A percentile compares a stretch with the other conserved stretches of the same genome.
phyloP scores from a whole-genome alignment of 2,113 vertebrate genomes.

The Crotalus viridis region DNA sequence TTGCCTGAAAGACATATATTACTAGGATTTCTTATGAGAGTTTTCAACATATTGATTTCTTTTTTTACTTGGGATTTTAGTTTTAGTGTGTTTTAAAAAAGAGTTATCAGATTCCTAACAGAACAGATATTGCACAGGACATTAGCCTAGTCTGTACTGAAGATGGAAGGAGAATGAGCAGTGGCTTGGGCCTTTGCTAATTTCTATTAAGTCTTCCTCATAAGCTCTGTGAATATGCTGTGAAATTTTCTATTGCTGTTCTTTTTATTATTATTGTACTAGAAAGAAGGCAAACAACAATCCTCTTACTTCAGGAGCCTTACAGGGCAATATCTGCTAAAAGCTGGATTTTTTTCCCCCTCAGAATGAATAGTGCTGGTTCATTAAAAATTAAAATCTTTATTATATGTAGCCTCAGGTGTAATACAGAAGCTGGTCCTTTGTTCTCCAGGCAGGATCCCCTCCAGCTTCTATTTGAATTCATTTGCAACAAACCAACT shows the following conservation, averaged over 20 bases:
- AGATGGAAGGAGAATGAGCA: background rate
- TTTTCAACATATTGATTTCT: slow-evolving; percentile 12
- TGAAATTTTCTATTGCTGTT: background rate
- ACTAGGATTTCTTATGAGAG: slow-evolving; percentile 17
- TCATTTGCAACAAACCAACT: background rate
- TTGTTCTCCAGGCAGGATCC: background rate
- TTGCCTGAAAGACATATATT: background rate
- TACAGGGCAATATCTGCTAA: background rate
- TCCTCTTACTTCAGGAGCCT: background rate
- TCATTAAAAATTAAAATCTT: background rate
- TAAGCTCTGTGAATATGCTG: background rate
- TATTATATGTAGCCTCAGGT: background rate
- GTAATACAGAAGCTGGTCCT: background rate
- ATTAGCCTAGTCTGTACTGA: background rate
- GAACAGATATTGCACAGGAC: background rate
- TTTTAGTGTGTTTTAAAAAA: background rate
- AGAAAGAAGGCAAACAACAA: background rate
- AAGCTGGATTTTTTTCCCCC: background rate
- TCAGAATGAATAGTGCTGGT: background rate
- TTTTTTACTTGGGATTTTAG: background rate
- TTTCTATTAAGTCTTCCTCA: background rate
- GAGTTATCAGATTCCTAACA: background rate
- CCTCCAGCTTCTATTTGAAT: background rate
- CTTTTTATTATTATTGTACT: background rate
- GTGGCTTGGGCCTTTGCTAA: background rate